phyloP scores from a whole-genome alignment of 2,888 invertebrate genomes.

The Uloborus plumipes region DNA sequence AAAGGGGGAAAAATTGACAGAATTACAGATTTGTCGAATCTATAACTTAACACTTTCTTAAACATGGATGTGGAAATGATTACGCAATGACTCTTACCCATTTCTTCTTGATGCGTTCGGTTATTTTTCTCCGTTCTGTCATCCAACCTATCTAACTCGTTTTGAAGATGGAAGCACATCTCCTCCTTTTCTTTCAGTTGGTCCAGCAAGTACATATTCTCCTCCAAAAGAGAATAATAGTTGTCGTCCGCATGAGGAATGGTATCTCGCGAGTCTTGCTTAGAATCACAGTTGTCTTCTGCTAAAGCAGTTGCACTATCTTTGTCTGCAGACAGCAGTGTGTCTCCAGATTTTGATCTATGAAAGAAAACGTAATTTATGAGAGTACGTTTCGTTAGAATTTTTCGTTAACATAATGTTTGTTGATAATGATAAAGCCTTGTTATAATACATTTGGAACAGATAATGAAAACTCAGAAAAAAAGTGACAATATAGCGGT shows the following conservation, averaged over 20 bases:
- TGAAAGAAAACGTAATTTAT: background rate
- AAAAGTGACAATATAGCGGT: too few species aligned
- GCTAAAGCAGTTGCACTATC: constrained; percentile 22
- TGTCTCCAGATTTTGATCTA: constrained; percentile 59
- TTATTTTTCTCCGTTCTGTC: constrained; percentile 69
- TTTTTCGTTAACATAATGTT: too few species aligned
- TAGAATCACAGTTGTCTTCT: background rate
- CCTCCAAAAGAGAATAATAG: constrained; percentile 73
- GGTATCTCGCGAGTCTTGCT: constrained; percentile 18
- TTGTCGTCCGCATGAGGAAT: constrained; percentile 70
- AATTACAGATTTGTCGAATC: too few species aligned
- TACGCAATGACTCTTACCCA: constrained; percentile 44
- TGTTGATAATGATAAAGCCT: too few species aligned
- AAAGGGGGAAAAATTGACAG: background rate
- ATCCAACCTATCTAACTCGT: constrained; percentile 70
- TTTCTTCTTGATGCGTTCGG: constrained; percentile 67
- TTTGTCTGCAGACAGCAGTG: constrained; percentile 33
- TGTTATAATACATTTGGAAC: too few species aligned
- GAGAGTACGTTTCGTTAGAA: too few species aligned
- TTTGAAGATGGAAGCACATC: constrained; percentile 71
- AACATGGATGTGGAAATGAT: too few species aligned
- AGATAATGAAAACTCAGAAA: too few species aligned
- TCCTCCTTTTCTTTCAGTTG: constrained; percentile 73
- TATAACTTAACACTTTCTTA: too few species aligned
- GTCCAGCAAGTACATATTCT: constrained; percentile 73